Conservation (phyloP, 2,113 vertebrate genomes). For the Mystacornis crossleyi region DNA sequence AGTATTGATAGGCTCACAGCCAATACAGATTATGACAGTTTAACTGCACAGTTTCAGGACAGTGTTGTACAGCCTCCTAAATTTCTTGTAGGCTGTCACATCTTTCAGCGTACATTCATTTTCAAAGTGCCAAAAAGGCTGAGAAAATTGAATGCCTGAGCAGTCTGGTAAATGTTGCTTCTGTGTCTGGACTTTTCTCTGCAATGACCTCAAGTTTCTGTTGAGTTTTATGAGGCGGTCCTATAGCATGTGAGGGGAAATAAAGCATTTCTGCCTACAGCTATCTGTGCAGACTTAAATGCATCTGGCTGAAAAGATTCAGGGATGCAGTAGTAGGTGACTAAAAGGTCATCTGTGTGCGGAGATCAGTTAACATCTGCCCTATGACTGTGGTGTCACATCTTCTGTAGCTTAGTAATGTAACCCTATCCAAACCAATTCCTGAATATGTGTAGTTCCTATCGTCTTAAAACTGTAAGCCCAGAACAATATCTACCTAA, state of each 20-base stretch:
- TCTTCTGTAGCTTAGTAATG: neutral
- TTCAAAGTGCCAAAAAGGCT: neutral
- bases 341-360: neutral
- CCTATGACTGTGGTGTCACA: neutral
- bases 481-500: neutral
- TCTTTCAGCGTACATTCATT: neutral
- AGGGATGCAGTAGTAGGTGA: neutral
- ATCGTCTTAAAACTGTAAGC: neutral
- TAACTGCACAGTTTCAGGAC: neutral
- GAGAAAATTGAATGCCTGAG: neutral
- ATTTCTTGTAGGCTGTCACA: neutral
- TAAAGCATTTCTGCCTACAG: neutral
- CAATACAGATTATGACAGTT: neutral
- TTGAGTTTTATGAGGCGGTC: neutral
- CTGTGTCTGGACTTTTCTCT: neutral
- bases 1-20: neutral
- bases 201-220: neutral
- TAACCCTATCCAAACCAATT: neutral
- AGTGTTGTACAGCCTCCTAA: neutral
- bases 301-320: neutral
- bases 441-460: neutral
- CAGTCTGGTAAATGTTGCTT: neutral
- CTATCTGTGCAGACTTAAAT: neutral
- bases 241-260: neutral
- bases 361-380: neutral